These are phyloP conservation scores for Alosa sapidissima DNA, from an alignment of 2,797 vertebrate genomes.

Conservation along the genomic window DNA sequence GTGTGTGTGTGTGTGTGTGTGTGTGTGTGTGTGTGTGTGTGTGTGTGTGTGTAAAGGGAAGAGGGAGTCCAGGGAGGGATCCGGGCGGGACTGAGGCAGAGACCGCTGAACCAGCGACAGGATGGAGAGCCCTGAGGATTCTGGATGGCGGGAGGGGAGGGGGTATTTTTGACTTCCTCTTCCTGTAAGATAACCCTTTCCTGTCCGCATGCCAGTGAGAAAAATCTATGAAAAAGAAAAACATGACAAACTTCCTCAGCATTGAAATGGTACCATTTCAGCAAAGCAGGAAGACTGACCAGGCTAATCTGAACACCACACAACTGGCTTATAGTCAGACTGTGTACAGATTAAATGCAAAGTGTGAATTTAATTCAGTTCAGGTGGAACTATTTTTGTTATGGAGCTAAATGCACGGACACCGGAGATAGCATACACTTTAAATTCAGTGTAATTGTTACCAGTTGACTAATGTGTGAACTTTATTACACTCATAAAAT, in stretches of 20 bases:
- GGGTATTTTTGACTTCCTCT: conserved; percentile 77
- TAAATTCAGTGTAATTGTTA: not conserved
- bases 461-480: not conserved
- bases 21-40: conserved; percentile 15
- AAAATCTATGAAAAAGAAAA: conserved; percentile 55
- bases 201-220: conserved; percentile 66
- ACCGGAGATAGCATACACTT: not conserved
- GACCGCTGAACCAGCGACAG: conserved; percentile 65
- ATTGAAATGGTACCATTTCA: conserved; percentile 1
- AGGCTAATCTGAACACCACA: not conserved
- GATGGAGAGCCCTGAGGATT: conserved; percentile 68
- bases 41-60: not conserved
- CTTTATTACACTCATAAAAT: not conserved
- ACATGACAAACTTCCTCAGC: conserved; percentile 1
- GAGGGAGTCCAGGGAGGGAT: conserved; percentile 68
- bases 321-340: not conserved
- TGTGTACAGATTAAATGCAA: not conserved
- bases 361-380: not conserved
- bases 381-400: not conserved
- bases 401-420: not conserved
- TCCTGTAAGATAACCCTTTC: conserved; percentile 78
- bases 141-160: conserved; percentile 35
- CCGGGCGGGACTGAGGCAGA: conserved; percentile 58
- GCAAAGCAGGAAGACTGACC: not conserved
- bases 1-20: conserved; percentile 9